Evolutionary conservation across 2,888 invertebrate genomes (phyloP).

Genomic region (Lasius fuliginosus): DNA sequence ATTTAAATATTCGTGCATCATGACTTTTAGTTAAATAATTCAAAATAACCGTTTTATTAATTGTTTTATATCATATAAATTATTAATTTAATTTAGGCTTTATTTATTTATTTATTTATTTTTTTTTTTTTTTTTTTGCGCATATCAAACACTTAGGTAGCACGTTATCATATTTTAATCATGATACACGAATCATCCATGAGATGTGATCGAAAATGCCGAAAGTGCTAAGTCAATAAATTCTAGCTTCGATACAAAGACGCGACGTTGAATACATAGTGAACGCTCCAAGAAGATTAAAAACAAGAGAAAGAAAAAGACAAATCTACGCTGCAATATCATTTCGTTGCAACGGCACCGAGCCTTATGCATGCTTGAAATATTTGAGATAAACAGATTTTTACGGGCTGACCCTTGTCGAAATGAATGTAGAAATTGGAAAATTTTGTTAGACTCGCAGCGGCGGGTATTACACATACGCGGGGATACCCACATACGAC

Average conservation of each 20-base stretch:
- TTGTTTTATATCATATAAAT: neutral
- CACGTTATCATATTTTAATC: neutral
- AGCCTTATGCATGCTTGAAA: neutral
- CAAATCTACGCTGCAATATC: neutral
- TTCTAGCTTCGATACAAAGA: neutral
- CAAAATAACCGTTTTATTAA: neutral
- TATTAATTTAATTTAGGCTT: neutral
- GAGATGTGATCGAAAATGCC: neutral
- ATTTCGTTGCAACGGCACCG: neutral
- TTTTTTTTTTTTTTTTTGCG: no score
- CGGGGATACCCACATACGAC: constrained; percentile 33
- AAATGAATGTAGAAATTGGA: constrained; percentile 40
- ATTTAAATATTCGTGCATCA: neutral
- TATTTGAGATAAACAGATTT: constrained; percentile 5
- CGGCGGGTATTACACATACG: constrained; percentile 46
- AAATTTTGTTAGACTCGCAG: constrained; percentile 50
- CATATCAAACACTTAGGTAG: neutral
- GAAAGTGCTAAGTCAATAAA: neutral
- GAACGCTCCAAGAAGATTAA: neutral
- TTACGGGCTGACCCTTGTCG: constrained; percentile 12
- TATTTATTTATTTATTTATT: neutral
- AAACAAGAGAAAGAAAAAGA: neutral
- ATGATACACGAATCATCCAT: neutral
- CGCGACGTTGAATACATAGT: neutral
- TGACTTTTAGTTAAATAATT: neutral